Base-by-base conservation (phyloP, 2,797 vertebrate genomes). In the Periophthalmus magnuspinnatus region DNA sequence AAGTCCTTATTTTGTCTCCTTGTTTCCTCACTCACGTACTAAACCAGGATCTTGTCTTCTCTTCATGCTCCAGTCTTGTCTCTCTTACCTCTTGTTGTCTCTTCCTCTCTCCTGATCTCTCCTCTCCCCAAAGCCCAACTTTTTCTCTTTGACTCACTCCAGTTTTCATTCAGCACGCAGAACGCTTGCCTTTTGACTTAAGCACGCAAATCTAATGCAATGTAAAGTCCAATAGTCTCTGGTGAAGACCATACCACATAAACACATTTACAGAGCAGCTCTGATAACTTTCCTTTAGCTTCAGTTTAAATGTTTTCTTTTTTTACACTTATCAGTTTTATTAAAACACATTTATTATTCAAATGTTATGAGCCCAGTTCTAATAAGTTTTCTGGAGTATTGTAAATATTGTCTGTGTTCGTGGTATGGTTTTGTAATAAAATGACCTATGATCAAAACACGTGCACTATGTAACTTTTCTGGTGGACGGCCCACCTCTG, bases 201-300 rank as follows among this genome's bases (percentile, higher is more conserved):
- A 74, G 78, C 84, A 84, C 41, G 71, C 70, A 52, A 52, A 8
- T n/a, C 6, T 52, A 55, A 55, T 45, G n/a, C 8, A 13, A 24
- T 11, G 47, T 66, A 69, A 45, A 70, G n/a, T 66, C 28, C 70
- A 69, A 71, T 6, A 22, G 33, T 65, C 57, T 33, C 34, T 64
- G 84, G 66, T 77, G 79, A 81, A 79, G 84, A 90, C 84, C 86
- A 91, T 89, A 90, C 84, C 83, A 88, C 75, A 82, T 54, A 17
- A 80, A 71, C 50, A 19, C 24, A 5, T 13, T 17, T 50, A 65
- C 34, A 34, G 11, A 13, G 38, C 10, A 13, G 38, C 41, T 45
- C 41, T 41, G 17, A 10, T 50, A 28, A 7, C 50, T 52, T 52
- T n/a, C 1, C 14, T 56, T 56, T 24, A 14, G 41, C 41, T 4